Conservation (phyloP, 1,140 invertebrate genomes). For the Galendromus occidentalis region DNA sequence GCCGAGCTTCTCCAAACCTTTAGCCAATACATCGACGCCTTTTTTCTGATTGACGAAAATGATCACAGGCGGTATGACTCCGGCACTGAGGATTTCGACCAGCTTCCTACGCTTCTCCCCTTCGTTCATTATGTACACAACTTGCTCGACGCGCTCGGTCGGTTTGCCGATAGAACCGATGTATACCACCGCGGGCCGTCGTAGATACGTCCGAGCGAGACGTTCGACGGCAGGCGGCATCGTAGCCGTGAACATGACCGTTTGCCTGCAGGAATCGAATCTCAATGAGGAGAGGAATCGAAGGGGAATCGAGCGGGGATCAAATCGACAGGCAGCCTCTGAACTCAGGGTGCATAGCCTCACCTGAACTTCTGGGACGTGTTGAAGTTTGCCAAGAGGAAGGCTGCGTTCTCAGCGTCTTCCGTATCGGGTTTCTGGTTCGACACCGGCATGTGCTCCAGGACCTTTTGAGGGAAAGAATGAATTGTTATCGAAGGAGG, state of each 20-base stretch:
- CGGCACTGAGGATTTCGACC: conserved; percentile 36
- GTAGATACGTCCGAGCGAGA: conserved; percentile 75
- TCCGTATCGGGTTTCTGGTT: conserved; percentile 97
- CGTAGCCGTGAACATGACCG: conserved; percentile 99
- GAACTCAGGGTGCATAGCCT: background rate
- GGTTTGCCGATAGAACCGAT: conserved; percentile 97
- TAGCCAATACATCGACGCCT: conserved; percentile 90
- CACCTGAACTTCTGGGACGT: conserved; percentile 75
- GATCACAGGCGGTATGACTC: conserved; percentile 77
- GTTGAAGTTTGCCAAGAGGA: conserved; percentile 79
- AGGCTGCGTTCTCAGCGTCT: conserved; percentile 85
- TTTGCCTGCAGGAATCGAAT: conserved; percentile 35
- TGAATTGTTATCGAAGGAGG: too few species aligned
- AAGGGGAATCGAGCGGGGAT: too few species aligned
- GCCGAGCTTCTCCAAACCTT: conserved; percentile 87
- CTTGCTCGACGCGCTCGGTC: conserved; percentile 90
- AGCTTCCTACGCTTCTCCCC: conserved; percentile 63
- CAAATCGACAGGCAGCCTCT: too few species aligned
- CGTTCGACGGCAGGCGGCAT: conserved; percentile 97
- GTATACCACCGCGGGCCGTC: conserved; percentile 89
- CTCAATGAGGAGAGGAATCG: background rate
- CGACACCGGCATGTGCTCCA: conserved; percentile 94
- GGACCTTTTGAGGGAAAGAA: conserved; percentile 34
- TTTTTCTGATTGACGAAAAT: conserved; percentile 99
- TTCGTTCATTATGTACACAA: conserved; percentile 84